Base-by-base conservation (phyloP, 2,797 vertebrate species). In the Hydrocynus forskahlii region DNA sequence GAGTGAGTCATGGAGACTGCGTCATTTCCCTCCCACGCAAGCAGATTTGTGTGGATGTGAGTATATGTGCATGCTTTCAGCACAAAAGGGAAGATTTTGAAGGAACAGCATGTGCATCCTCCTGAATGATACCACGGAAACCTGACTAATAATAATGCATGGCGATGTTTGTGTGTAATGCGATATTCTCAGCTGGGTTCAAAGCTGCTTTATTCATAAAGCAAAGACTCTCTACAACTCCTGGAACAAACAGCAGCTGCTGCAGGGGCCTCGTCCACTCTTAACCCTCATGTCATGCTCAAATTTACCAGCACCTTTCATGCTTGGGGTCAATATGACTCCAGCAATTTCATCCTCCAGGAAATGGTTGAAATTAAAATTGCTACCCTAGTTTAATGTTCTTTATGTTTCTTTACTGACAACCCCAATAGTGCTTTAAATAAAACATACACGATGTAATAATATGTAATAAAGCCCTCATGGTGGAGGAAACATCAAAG, bases 1-100 rank as follows among this genome's bases (percentile, higher is more conserved):
- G 52, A 74, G 78, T 94, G 92, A 94, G 88, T 93, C 92, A 93
- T 81, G 75, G 74, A 76, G 87, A 90, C 88, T 89, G 89, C 91
- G 88, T 94, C 91, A 93, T 80, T 50, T 82, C 85, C 38, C 85
- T 55, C 91, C 92, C 88, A 90, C 89, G 86, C 84, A 72, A 43
- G 57, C 16, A 67, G 35, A 29, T 29, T 23, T 40, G 71, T 70
- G 75, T 77, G 62, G 25, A 73, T 81, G 82, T 70, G 54, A 38
- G 57, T 75, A 73, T 81, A 81, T 62, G 69, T 79, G 43, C 81
- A 80, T 43, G 68, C 73, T 78, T 80, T 75, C 83, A 71, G 64
- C 57, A 63, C 29, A 50, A 70, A 50, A 64, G 29, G 75, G 64
- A 14, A n/a, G 21, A 38, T 73, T 82, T 77, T 66, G 38, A 70